phyloP scores from a whole-genome alignment of 2,113 vertebrate genomes.

The Accipiter virgatus region DNA sequence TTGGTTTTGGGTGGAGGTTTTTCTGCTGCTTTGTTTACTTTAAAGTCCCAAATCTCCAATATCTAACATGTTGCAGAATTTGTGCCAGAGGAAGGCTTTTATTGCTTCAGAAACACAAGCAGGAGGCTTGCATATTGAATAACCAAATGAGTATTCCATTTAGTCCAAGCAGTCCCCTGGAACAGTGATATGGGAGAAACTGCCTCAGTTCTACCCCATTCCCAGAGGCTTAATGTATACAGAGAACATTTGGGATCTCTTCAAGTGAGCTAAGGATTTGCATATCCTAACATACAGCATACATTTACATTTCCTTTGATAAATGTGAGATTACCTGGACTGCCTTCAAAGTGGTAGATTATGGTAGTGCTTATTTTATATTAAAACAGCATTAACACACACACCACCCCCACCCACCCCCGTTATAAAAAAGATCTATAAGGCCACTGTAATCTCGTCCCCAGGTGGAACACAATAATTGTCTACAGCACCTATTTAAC shows the following conservation, averaged over 20 bases:
- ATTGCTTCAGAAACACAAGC: not conserved
- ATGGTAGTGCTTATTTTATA: not conserved
- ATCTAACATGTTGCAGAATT: not conserved
- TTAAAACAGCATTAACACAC: not conserved
- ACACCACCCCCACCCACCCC: no score
- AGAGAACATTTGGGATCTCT: not conserved
- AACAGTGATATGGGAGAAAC: not conserved
- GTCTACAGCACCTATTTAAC: not conserved
- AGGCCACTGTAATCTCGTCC: not conserved
- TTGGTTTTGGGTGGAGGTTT: not conserved
- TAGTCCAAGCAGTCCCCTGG: not conserved
- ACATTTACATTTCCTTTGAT: not conserved
- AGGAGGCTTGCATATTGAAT: not conserved
- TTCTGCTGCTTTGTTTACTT: not conserved
- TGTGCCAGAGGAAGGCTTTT: not conserved
- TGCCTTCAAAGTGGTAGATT: not conserved
- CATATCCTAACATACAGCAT: not conserved
- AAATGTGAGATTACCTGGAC: constrained; percentile 1
- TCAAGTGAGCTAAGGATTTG: not conserved
- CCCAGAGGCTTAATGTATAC: not conserved
- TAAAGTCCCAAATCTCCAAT: not conserved
- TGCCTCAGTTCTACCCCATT: not conserved
- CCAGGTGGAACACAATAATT: not conserved
- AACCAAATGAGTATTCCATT: not conserved
- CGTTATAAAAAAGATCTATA: not conserved